Percentiles rank a stretch among this genome's conserved stretches.
Evolutionary conservation across 2,113 vertebrate genomes (phyloP).

Genomic region (Grallaria varia): DNA sequence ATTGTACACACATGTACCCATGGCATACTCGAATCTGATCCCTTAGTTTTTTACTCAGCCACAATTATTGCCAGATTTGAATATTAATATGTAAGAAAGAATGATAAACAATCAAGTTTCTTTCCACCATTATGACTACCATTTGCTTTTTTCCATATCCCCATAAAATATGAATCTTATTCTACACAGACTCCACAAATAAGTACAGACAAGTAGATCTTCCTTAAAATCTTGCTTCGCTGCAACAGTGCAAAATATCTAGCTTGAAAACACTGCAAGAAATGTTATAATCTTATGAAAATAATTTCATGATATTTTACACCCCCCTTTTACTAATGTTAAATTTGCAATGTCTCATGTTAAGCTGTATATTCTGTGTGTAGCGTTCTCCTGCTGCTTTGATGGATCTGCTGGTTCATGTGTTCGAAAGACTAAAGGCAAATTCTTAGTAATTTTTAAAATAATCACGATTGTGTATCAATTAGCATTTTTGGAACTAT

Average conservation of each 20-base stretch:
- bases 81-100: not conserved
- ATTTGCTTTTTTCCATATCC: not conserved
- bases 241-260: not conserved
- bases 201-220: not conserved
- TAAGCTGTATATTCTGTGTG: not conserved
- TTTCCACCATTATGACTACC: not conserved
- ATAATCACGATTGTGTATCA: slow-evolving; percentile 27
- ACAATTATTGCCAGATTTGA: not conserved
- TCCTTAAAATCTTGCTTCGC: not conserved
- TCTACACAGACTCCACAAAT: not conserved
- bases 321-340: not conserved
- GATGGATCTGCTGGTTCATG: not conserved
- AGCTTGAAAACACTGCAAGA: not conserved
- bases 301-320: not conserved
- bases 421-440: slow-evolving; percentile 25
- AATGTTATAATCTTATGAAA: not conserved
- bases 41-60: not conserved
- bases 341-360: not conserved
- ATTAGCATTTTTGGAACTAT: slow-evolving; percentile 45
- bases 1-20: not conserved
- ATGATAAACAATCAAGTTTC: not conserved
- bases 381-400: not conserved
- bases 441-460: slow-evolving; percentile 2
- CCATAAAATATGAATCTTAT: not conserved
- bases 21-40: not conserved